These are phyloP conservation scores for Tyrophagus putrescentiae DNA, from an alignment of 1,140 invertebrate species.

Conservation along the genomic window DNA sequence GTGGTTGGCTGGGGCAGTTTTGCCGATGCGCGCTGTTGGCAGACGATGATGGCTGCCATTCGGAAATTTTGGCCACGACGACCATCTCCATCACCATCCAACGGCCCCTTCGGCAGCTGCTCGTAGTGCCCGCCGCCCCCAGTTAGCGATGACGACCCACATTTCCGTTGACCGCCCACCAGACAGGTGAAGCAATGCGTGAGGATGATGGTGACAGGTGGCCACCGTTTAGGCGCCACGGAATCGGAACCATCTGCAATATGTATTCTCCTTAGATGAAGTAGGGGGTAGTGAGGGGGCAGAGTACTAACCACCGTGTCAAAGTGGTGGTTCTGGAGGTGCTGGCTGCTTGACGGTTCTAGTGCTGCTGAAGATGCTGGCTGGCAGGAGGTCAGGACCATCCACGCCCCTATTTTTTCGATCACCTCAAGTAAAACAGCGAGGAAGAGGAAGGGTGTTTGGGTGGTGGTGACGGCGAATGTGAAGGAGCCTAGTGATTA, in stretches of 20 bases:
- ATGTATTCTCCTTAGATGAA: conserved; percentile 22
- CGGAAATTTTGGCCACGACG: no score
- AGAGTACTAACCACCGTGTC: not conserved
- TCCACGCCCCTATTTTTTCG: no score
- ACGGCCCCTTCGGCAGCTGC: no score
- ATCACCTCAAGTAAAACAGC: no score
- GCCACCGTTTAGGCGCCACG: conserved; percentile 24
- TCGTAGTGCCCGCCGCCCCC: conserved; percentile 20
- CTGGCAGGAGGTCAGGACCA: no score
- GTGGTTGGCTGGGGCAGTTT: conserved; percentile 23
- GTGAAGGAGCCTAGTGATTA: no score
- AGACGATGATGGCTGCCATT: no score
- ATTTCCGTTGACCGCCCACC: conserved; percentile 26
- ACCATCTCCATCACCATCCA: no score
- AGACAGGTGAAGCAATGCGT: conserved; percentile 27
- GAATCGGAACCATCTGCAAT: conserved; percentile 24
- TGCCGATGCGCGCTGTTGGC: conserved; percentile 20
- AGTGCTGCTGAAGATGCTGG: no score
- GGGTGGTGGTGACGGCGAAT: no score
- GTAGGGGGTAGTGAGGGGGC: conserved; percentile 6
- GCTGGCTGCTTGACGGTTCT: no score
- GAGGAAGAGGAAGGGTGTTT: no score
- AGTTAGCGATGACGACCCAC: conserved; percentile 24
- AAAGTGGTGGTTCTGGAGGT: not conserved
- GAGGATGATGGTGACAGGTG: conserved; percentile 25